Evolutionary conservation across 2,888 invertebrate genomes (phyloP).

Genomic region (Patella depressa): DNA sequence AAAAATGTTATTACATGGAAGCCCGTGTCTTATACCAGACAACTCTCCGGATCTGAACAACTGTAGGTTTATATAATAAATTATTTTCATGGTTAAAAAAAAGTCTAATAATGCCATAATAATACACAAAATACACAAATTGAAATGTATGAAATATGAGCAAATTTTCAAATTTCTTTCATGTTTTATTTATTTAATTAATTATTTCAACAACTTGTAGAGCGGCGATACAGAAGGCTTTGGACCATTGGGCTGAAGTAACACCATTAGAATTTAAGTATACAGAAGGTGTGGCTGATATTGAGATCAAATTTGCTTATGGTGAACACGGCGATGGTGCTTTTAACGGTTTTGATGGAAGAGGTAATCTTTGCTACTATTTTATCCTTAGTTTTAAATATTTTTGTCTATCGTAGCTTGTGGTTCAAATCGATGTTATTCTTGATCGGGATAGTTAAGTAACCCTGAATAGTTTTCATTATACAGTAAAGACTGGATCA

Average conservation of each 20-base stretch:
- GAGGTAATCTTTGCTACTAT: conserved; percentile 41
- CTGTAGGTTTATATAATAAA: conserved; percentile 33
- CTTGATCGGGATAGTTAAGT: no score
- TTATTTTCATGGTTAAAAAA: not conserved
- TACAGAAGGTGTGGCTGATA: conserved; percentile 45
- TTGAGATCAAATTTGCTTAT: conserved; percentile 55
- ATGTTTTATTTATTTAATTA: not conserved
- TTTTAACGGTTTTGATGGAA: conserved; percentile 62
- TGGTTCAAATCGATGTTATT: no score
- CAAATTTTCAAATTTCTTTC: not conserved
- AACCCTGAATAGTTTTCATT: no score
- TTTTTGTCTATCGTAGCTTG: no score
- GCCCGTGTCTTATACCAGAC: conserved; percentile 36
- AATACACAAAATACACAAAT: no score
- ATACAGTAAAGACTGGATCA: no score
- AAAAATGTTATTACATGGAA: conserved; percentile 48
- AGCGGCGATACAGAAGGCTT: conserved; percentile 43
- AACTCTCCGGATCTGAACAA: conserved; percentile 38
- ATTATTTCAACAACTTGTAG: conserved; percentile 34
- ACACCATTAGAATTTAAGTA: conserved; percentile 47
- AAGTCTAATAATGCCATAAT: not conserved
- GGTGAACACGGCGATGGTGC: conserved; percentile 58
- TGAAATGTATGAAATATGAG: not conserved
- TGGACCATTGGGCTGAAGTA: conserved; percentile 56
- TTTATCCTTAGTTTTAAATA: no score